Percentiles rank a stretch among this genome's conserved stretches.
phyloP scores from a whole-genome alignment of 1,140 invertebrate genomes.

The Elysia chlorotica region DNA sequence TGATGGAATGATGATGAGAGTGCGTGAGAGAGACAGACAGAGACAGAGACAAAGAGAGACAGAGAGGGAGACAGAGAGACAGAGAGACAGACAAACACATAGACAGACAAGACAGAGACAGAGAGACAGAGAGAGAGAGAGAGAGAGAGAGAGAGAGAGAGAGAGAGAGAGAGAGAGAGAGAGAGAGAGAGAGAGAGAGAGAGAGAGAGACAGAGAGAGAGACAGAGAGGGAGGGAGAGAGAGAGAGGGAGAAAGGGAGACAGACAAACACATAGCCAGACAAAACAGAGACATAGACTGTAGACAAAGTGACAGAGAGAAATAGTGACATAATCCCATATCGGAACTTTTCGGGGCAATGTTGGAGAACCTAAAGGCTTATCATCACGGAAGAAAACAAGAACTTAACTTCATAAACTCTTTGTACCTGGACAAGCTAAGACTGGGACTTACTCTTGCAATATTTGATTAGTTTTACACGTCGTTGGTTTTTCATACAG shows the following conservation, averaged over 20 bases:
- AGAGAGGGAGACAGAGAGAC: background rate
- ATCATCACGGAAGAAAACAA: background rate
- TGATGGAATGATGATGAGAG: background rate
- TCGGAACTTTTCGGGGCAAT: background rate
- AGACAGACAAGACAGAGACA: background rate
- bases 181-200: constrained; percentile 7
- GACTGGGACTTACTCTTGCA: background rate
- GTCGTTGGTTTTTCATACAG: too few species aligned
- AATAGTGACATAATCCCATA: constrained; percentile 8
- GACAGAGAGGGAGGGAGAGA: constrained; percentile 1
- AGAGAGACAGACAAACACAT: background rate
- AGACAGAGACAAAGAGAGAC: background rate
- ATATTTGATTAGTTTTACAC: too few species aligned
- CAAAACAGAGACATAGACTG: background rate
- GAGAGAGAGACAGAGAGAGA: background rate
- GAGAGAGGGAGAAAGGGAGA: constrained; percentile 2
- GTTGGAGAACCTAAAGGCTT: background rate
- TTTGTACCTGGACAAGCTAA: background rate
- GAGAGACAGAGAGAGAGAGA: constrained; percentile 2
- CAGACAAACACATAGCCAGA: background rate
- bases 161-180: constrained; percentile 2
- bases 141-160: background rate
- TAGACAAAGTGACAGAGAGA: constrained; percentile 2
- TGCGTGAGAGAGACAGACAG: background rate
- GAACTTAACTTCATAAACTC: background rate